Base-by-base conservation (phyloP, 2,797 vertebrate genomes). In the Coilia nasus region DNA sequence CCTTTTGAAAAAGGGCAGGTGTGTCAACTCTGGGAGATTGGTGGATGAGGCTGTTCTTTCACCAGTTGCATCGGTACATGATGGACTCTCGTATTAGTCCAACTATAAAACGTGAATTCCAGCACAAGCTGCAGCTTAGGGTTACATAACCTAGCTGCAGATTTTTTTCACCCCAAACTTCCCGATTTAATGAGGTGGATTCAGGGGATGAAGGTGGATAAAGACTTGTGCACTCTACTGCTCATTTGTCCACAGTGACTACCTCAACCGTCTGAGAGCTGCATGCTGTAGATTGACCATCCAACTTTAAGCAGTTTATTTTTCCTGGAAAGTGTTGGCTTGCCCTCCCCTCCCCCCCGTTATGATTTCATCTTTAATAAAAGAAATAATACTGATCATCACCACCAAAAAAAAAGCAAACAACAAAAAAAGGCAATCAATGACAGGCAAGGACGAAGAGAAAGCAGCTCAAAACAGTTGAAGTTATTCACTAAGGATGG, bases 91-190 rank as follows among this genome's bases (percentile, higher is more conserved):
- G 6, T 23, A 75, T 75, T 28, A 35, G 67, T 28, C 28, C 31
- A 75, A 75, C 28, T 17, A 64, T 28, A 75, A 75, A 75, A 67
- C 3, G 15, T 35, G 28, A 35, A 75, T 75, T 75, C 67, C 67
- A 75, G 14, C 28, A 14, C 25, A 35, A 75, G 28, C 67, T 35
- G 67, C 67, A 75, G 67, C 67, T 75, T 75, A 75, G 28, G 0
- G 67, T 75, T 75, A 75, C 28, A 75, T 75, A 75, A 75, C 14
- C 67, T 35, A 28, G 67, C 67, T 35, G 28, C 28, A 71, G 64
- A 31, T 7, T 19, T 19, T 19, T 35, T 75, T 35, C 15, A 35
- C 25, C 28, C 67, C 67, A 75, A 75, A 75, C 67, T 75, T 75
- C 6, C 28, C 25, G 23, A 75, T 75, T 75, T 28, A 35, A 75